phyloP scores from a whole-genome alignment of 2,888 invertebrate genomes.

The Aproaerema taeniolella region DNA sequence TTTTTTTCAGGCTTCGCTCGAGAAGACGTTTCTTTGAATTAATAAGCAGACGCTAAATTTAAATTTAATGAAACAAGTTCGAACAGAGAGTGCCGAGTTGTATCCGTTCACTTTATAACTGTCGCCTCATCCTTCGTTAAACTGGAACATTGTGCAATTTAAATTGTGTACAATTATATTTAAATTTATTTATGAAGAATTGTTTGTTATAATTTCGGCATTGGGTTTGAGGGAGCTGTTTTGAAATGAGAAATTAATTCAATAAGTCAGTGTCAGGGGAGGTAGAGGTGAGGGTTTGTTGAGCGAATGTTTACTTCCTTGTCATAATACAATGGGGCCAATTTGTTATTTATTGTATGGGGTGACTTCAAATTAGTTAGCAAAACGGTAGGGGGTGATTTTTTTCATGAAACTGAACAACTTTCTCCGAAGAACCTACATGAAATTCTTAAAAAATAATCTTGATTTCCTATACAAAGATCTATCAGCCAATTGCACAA shows the following conservation, averaged over 20 bases:
- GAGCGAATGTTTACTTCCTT: too few species aligned
- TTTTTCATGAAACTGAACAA: too few species aligned
- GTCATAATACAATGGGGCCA: too few species aligned
- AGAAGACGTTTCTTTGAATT: slow-evolving; percentile 56
- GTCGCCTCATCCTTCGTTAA: slow-evolving; percentile 34
- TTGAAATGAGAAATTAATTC: slow-evolving; percentile 36
- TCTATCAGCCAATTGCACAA: too few species aligned
- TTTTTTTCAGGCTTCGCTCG: slow-evolving; percentile 35
- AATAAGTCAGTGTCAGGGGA: slow-evolving; percentile 22
- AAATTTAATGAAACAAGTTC: slow-evolving; percentile 71
- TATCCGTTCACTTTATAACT: slow-evolving; percentile 42
- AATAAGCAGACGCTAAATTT: slow-evolving; percentile 62
- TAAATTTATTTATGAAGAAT: slow-evolving; percentile 34
- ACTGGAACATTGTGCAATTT: slow-evolving; percentile 40
- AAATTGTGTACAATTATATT: slow-evolving; percentile 34
- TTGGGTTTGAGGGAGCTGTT: slow-evolving; percentile 24
- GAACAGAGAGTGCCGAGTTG: slow-evolving; percentile 34
- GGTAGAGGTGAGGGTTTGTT: too few species aligned
- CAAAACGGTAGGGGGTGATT: too few species aligned
- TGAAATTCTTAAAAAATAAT: too few species aligned
- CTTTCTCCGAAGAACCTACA: too few species aligned
- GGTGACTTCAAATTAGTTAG: too few species aligned
- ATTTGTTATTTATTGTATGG: too few species aligned
- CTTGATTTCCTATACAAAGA: too few species aligned
- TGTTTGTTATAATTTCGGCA: slow-evolving; percentile 18